Evolutionary conservation across 2,797 vertebrate species (phyloP).

Genomic region (Gobio occitaniae): DNA sequence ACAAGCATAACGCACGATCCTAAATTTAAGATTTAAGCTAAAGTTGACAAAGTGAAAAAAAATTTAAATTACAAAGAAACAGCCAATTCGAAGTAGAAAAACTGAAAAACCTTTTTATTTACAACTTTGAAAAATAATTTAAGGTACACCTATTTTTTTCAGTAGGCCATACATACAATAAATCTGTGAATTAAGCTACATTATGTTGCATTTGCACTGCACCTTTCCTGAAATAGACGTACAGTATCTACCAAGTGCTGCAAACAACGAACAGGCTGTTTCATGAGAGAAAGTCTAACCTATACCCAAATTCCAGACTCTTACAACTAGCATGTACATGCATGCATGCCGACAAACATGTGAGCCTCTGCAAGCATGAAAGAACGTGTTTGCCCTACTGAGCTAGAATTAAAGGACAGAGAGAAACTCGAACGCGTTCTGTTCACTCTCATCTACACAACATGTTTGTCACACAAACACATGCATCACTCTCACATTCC

Average conservation of each 20-base stretch:
- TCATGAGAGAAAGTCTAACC: conserved; percentile 2
- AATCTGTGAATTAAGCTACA: background rate
- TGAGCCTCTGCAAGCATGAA: conserved; percentile 18
- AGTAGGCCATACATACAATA: background rate
- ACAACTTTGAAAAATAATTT: background rate
- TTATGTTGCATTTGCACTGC: background rate
- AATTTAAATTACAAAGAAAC: background rate
- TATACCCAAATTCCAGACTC: conserved; percentile 27
- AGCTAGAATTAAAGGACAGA: background rate
- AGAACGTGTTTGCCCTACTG: conserved; percentile 15
- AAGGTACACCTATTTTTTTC: background rate
- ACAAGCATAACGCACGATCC: no score
- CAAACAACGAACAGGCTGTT: background rate
- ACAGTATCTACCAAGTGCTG: background rate
- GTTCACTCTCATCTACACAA: conserved; percentile 15
- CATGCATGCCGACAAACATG: conserved; percentile 27
- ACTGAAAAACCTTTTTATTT: background rate
- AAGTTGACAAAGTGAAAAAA: background rate
- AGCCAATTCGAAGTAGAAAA: background rate
- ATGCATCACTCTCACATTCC: conserved; percentile 8
- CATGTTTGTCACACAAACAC: background rate
- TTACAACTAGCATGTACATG: conserved; percentile 8
- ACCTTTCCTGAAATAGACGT: background rate
- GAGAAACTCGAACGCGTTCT: background rate
- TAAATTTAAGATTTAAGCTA: background rate